Evolutionary conservation across 2,888 invertebrate species (phyloP).

Genomic region (Ganaspis brasiliensis): DNA sequence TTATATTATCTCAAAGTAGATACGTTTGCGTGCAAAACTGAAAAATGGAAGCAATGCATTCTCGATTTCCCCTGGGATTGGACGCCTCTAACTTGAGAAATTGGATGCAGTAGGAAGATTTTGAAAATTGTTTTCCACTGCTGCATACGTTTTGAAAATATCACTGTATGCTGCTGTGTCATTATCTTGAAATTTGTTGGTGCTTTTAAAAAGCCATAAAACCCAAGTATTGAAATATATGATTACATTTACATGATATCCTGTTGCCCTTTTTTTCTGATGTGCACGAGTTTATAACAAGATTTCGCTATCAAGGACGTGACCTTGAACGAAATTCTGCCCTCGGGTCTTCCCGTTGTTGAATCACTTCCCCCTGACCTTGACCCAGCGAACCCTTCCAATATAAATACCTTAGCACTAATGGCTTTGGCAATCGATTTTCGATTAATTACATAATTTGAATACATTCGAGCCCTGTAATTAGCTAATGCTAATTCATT

Average conservation of each 20-base stretch:
- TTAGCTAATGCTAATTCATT: neutral
- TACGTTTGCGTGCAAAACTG: neutral
- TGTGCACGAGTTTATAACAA: neutral
- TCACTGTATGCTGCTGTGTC: no score
- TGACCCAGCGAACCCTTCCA: neutral
- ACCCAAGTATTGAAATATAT: no score
- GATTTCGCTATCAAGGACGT: neutral
- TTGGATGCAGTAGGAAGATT: neutral
- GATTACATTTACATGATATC: no score
- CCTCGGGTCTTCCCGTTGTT: conserved; percentile 2
- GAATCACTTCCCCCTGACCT: conserved; percentile 6
- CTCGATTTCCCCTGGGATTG: neutral
- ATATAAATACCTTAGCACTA: conserved; percentile 6
- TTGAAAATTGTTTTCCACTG: neutral
- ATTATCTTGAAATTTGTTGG: no score
- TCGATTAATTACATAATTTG: neutral
- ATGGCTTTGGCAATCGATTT: neutral
- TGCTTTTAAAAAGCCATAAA: no score
- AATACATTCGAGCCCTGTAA: neutral
- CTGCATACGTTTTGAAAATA: neutral
- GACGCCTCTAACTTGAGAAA: neutral
- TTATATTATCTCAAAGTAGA: neutral
- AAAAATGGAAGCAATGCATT: neutral
- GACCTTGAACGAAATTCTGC: conserved; percentile 4
- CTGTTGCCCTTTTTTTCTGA: neutral